Evolutionary conservation across 1,140 invertebrate genomes (phyloP).

Genomic region (Bombus superbus): DNA sequence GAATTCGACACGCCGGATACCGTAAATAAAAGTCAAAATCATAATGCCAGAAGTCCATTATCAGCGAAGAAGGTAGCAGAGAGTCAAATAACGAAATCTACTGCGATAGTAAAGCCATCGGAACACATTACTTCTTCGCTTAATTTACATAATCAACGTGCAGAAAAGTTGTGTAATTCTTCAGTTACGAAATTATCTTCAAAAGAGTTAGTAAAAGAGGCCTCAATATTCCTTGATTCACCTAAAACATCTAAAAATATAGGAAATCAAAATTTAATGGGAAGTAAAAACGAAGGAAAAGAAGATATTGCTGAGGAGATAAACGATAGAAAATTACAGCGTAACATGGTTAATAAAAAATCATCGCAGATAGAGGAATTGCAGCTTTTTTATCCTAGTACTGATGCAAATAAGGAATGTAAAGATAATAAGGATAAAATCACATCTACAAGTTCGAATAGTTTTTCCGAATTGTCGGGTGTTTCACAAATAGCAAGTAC

Average conservation of each 20-base stretch:
- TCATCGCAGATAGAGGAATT: constrained; percentile 6
- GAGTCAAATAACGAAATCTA: constrained; percentile 32
- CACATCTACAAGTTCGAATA: constrained; percentile 72
- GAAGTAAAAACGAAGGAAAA: constrained; percentile 8
- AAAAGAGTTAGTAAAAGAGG: background rate
- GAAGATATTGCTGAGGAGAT: background rate
- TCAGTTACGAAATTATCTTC: constrained; percentile 20
- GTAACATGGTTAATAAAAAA: constrained; percentile 11
- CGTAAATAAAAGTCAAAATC: constrained; percentile 68
- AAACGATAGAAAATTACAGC: constrained; percentile 53
- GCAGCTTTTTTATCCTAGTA: constrained; percentile 3
- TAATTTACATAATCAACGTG: constrained; percentile 14
- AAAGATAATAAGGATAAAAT: constrained; percentile 63
- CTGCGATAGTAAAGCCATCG: constrained; percentile 53
- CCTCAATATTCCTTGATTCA: background rate
- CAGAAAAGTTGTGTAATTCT: background rate
- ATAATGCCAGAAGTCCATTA: constrained; percentile 58
- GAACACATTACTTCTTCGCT: constrained; percentile 62
- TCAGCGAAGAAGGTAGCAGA: constrained; percentile 47
- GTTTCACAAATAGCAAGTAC: constrained; percentile 77
- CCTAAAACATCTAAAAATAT: constrained; percentile 13
- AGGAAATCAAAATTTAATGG: background rate
- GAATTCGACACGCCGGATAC: constrained; percentile 86
- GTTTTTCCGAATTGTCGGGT: constrained; percentile 76
- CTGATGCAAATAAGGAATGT: constrained; percentile 13